Evolutionary conservation across 2,113 vertebrate genomes (phyloP).

Genomic region (Leucopternis melanops): DNA sequence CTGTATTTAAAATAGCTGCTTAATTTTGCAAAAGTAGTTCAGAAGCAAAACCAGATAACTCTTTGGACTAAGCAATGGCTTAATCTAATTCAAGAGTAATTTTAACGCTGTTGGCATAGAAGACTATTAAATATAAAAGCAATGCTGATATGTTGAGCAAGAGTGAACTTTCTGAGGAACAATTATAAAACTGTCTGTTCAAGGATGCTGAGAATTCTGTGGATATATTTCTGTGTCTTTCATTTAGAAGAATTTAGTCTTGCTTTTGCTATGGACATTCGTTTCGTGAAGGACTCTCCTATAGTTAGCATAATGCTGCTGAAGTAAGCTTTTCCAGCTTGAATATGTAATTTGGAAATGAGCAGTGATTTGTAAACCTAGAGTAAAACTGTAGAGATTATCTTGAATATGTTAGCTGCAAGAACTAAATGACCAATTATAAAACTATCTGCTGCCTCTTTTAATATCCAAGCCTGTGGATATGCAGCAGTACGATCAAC

Average conservation of each 20-base stretch:
- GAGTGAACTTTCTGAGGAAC: neutral
- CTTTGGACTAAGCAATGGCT: neutral
- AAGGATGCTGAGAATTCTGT: neutral
- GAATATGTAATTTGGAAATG: neutral
- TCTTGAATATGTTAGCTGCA: neutral
- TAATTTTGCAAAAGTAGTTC: neutral
- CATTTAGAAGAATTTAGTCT: neutral
- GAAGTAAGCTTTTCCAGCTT: neutral
- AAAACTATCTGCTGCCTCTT: neutral
- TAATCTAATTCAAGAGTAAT: neutral
- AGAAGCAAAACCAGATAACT: neutral
- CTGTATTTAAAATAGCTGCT: neutral
- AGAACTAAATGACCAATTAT: neutral
- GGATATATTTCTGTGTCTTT: neutral
- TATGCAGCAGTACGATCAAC: neutral
- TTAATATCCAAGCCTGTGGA: neutral
- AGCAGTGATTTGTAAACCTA: neutral
- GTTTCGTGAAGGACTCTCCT: neutral
- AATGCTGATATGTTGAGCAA: neutral
- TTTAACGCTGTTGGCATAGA: neutral
- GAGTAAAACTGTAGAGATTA: neutral
- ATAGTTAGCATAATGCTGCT: neutral
- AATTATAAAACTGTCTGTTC: neutral
- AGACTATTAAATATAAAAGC: neutral
- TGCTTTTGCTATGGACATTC: neutral